These are phyloP conservation scores for Empidonax traillii DNA, from an alignment of 2,113 vertebrate genomes.

Conservation along the genomic window DNA sequence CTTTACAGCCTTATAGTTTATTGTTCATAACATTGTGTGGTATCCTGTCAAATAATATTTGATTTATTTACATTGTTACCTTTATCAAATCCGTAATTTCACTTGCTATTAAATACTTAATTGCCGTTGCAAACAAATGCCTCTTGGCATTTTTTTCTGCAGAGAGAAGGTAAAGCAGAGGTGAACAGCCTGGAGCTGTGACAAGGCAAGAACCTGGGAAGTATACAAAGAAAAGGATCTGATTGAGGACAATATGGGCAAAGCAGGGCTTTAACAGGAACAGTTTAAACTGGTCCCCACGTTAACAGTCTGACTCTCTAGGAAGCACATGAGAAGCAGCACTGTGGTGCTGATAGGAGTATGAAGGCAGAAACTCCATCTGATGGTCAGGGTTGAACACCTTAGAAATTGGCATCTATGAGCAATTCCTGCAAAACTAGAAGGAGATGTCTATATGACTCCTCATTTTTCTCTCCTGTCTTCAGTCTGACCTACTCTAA, in stretches of 20 bases:
- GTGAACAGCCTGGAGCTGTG: background rate
- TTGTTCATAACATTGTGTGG: background rate
- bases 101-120: background rate
- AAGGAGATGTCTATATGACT: fast-evolving
- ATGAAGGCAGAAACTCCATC: background rate
- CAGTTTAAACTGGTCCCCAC: background rate
- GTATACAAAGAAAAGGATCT: background rate
- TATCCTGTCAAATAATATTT: background rate
- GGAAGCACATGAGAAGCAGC: background rate
- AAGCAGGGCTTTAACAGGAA: background rate
- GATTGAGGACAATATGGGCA: background rate
- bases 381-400: background rate
- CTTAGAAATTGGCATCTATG: background rate
- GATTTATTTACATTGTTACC: background rate
- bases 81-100: background rate
- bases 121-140: background rate
- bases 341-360: background rate
- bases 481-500: background rate
- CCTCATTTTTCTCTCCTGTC: background rate
- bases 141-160: background rate
- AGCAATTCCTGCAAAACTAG: background rate
- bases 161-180: background rate
- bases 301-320: background rate
- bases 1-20: background rate
- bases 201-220: background rate